phyloP scores from a whole-genome alignment of 2,113 vertebrate genomes.

The Macheiramphus alcinus region DNA sequence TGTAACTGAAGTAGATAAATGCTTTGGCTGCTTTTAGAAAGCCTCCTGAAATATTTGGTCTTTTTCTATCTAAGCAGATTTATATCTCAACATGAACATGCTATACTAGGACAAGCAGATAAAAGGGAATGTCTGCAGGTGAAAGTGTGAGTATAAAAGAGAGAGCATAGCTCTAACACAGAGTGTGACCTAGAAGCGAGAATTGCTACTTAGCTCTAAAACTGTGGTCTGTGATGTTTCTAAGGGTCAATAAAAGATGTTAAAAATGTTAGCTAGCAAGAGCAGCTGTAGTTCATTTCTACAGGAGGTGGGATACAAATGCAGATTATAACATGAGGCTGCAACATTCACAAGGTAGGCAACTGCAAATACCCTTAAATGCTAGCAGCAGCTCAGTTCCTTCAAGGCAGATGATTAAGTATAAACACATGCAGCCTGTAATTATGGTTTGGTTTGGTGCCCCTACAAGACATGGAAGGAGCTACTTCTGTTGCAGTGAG shows the following conservation, averaged over 20 bases:
- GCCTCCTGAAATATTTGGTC: neutral
- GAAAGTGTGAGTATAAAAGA: neutral
- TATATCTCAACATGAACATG: neutral
- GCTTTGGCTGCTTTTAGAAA: neutral
- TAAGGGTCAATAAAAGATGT: neutral
- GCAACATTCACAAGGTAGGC: accelerated
- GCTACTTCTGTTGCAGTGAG: neutral
- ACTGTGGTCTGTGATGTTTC: neutral
- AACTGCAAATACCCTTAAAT: neutral
- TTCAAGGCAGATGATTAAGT: neutral
- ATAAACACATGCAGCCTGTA: neutral
- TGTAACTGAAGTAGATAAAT: neutral
- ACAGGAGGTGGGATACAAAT: neutral
- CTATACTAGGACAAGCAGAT: neutral
- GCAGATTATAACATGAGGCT: accelerated
- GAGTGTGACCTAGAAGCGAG: neutral
- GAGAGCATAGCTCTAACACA: neutral
- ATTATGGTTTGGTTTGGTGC: neutral
- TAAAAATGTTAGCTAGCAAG: neutral
- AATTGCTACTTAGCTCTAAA: neutral
- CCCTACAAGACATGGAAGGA: neutral
- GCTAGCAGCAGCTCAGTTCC: neutral
- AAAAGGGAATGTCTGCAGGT: neutral
- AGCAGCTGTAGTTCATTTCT: neutral
- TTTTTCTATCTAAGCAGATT: constrained; percentile 1